Conservation (phyloP, 2,797 vertebrate species). For the Myoxocephalus aenaeus region DNA sequence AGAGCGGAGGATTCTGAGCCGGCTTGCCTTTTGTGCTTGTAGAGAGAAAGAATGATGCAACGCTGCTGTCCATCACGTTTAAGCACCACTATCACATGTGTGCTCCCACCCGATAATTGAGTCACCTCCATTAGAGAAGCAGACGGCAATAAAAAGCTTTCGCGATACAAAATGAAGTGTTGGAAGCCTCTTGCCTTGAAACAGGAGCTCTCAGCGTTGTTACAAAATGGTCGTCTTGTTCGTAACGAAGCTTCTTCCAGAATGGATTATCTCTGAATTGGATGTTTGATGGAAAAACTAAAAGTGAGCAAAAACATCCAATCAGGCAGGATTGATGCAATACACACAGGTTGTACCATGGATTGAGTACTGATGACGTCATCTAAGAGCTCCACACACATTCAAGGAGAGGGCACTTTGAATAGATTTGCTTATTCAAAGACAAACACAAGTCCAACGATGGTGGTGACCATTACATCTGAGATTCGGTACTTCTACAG, state of each 20-base stretch:
- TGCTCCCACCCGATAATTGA: background rate
- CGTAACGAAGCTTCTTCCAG: background rate
- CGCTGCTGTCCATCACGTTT: background rate
- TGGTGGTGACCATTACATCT: background rate
- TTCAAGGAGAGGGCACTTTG: conserved; percentile 25
- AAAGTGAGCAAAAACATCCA: conserved; percentile 12
- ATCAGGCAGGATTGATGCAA: background rate
- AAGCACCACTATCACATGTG: background rate
- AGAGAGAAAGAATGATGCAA: background rate
- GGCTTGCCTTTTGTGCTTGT: background rate
- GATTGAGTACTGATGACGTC: background rate
- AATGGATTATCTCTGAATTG: conserved; percentile 7
- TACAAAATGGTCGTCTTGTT: background rate
- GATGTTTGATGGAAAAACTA: conserved; percentile 13
- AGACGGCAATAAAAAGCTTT: background rate
- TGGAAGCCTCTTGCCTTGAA: background rate
- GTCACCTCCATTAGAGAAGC: background rate
- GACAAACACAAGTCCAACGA: background rate
- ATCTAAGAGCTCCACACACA: conserved; percentile 10
- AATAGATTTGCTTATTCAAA: background rate
- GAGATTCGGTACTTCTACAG: conserved; percentile 8
- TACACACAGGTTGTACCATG: conserved; percentile 11
- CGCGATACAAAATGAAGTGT: background rate
- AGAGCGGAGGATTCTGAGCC: background rate
- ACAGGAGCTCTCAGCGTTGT: background rate